Conservation (phyloP, 2,888 invertebrate genomes). For the Trachelus tabidus region DNA sequence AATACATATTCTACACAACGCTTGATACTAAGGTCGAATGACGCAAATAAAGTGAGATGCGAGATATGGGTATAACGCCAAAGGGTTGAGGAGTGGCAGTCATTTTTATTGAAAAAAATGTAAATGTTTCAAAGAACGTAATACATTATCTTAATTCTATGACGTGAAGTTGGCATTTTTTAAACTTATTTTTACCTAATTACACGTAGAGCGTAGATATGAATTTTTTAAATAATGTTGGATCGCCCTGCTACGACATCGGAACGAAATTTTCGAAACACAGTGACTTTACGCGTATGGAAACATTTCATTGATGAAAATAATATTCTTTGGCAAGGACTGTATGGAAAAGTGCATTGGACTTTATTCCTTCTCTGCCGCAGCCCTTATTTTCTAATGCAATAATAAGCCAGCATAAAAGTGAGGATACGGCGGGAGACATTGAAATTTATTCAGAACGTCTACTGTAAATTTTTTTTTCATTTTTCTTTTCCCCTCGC, state of each 20-base stretch:
- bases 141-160: background rate
- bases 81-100: background rate
- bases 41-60: background rate
- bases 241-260: too few relatives aligned
- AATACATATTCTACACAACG: background rate
- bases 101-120: background rate
- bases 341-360: background rate
- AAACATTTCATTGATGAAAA: background rate
- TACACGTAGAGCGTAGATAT: too few relatives aligned
- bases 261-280: background rate
- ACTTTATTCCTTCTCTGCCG: background rate
- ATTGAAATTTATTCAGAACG: background rate
- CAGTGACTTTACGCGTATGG: too few relatives aligned
- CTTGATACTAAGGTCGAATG: background rate
- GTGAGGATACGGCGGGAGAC: background rate
- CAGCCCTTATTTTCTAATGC: background rate
- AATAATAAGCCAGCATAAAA: background rate
- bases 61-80: background rate
- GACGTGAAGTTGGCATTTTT: too few relatives aligned
- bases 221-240: too few relatives aligned
- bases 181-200: too few relatives aligned
- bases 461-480: background rate
- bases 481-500: background rate
- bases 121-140: background rate
- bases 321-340: background rate